phyloP scores from a whole-genome alignment of 2,797 vertebrate genomes.

The Thamnophis elegans region DNA sequence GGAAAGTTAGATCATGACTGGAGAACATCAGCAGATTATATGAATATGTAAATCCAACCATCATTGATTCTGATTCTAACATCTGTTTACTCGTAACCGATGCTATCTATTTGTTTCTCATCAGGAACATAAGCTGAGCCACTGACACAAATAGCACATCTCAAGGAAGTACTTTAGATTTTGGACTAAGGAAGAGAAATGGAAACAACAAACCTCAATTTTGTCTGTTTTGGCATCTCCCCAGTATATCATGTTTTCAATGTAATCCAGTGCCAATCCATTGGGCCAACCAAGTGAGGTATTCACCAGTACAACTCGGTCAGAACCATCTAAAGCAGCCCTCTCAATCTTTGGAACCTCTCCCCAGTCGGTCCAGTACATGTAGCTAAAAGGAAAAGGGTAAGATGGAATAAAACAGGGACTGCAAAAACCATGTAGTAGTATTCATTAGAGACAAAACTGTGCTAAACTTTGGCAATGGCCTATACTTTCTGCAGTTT shows the following conservation, averaged over 20 bases:
- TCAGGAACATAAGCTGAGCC: conserved; percentile 1
- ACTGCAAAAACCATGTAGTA: neutral
- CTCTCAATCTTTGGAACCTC: conserved; percentile 95
- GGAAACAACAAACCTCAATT: conserved; percentile 83
- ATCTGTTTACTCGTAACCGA: neutral
- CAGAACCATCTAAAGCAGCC: conserved; percentile 88
- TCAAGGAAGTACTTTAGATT: conserved; percentile 20
- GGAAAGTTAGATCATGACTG: neutral
- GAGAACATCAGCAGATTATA: neutral
- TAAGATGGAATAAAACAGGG: neutral
- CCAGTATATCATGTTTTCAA: conserved; percentile 92
- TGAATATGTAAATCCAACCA: neutral
- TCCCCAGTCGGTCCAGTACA: conserved; percentile 99
- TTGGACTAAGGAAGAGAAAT: conserved; percentile 35
- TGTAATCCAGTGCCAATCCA: conserved; percentile 91
- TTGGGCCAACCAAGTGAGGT: conserved; percentile 97
- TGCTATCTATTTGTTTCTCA: neutral
- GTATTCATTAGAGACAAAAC: neutral
- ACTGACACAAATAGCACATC: conserved; percentile 12
- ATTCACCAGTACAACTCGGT: conserved; percentile 91
- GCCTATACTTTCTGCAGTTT: neutral
- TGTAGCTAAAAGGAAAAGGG: conserved; percentile 77
- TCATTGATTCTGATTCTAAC: neutral
- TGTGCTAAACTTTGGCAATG: neutral
- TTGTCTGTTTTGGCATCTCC: conserved; percentile 97